Base-by-base conservation (phyloP, 2,797 vertebrate species). In the Acridotheres tristis region DNA sequence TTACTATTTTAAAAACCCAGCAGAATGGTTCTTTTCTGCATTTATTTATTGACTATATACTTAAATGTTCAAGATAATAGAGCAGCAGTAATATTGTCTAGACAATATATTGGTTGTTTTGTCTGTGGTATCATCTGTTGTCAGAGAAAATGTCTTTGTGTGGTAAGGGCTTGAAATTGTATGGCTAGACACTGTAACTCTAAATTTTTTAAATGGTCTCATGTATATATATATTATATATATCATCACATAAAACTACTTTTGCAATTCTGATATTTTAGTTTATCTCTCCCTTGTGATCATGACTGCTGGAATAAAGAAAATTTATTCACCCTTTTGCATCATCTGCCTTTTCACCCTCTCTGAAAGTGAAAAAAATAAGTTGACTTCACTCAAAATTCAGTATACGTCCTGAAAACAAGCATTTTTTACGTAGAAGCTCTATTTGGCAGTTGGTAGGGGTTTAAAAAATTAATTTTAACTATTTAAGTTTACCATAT, bases 61-160 rank as follows among this genome's bases (percentile, higher is more conserved):
- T 84, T 82, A 86, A 91, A 86, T 1, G 3, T 51, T 84, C 15
- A 32, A 65, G 79, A 81, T 38, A 81, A 36, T 48, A 53, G 51
- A 55, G 69, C 73, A 84, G 38, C 71, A 73, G 30, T 91, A 86
- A 61, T 71, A 53, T 23, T 87, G 77, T 96, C 92, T 95, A 91
- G 95, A 90, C 90, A 80, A 79, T 91, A 58, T 95, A 90, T 85
- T 91, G 58, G 58, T 71, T 92, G 30, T 48, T 93, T 94, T 94
- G 76, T 91, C 73, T 94, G 63, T 76, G 43, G 27, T 72, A 32
- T 90, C 34, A 51, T 85, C 54, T 85, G 34, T 84, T 93, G 80
- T 89, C 71, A 87, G 63, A 85, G 62, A 85, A 91, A 59, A 85
- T 80, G 50, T 50, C 77, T 78, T 69, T 88, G 36, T 95, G 58